Base-by-base conservation (phyloP, 1,140 invertebrate genomes). In the Trachelipus rathkii region DNA sequence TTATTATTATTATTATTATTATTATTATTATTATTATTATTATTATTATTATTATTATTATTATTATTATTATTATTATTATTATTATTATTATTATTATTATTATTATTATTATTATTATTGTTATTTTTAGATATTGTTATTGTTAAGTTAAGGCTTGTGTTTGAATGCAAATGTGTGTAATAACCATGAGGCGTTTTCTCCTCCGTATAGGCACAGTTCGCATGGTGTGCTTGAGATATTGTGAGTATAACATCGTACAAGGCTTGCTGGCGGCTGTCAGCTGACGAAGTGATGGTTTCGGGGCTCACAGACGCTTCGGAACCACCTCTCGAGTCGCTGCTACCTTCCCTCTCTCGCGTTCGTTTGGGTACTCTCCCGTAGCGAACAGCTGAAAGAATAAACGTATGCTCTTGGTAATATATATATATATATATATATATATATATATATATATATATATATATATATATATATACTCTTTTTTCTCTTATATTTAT, bases 331-430 rank as follows among this genome's bases (percentile, higher is more conserved):
- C 50, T 60, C 84, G 83, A 72, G 82, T 83, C 72, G 84, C 84
- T 60, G 84, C 85, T 53, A 83, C 82, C 89, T 80, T 90, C 89
- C 75, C 90, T 88, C 85, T 96, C 95, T 80, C 95, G 89, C 21
- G 94, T 92, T 82, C 95, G 89, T 86, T 97, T 98, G 69, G 96
- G 96, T 76, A 97, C 95, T 75, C 96, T 89, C 70, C 96, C 96
- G 88, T 97, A 98, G 83, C 95, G 88, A 69, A 98, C 96, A 84
- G 96, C 96, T 97, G 87, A 46, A 71, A 71, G 9, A 50, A 71
- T 15, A 13, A 60, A 13, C 9, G 9, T n/a, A n/a, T n/a, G n/a
- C n/a, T n/a, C n/a, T n/a, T n/a, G n/a, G n/a, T n/a, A n/a, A 33
- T 33, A 33, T 33, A 33, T 33, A 33, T 33, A 33, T 67, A 21